Base-by-base conservation (phyloP, 92 coral and sea anemone species). In the Parazoanthus darwini region DNA sequence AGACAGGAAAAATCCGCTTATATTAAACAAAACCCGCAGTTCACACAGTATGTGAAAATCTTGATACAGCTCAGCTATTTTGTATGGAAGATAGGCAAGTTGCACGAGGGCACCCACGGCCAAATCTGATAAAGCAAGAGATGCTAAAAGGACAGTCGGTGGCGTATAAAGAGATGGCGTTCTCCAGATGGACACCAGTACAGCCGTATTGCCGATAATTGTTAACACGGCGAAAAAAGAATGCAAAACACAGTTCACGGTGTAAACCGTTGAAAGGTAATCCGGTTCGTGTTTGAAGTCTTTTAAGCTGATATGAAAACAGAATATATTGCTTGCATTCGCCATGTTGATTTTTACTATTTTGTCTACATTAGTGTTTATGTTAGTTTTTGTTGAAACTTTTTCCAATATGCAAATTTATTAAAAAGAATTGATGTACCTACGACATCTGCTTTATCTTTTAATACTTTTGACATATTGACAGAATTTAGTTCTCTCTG, bases 261-360 rank as follows among this genome's bases (percentile, higher is more conserved):
- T 77, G 35, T 39, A 77, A 44, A 77, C 43, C 22, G 33, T 77
- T 44, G 81, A 77, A 22, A 77, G 81, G 37, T 77, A 77, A 5
- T 43, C 81, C 8, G 81, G 81, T 42, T 39, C 81, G 26, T 77
- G 81, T 77, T 77, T 77, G 58, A 77, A 77, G 56, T 77, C 58
- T 7, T 77, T 23, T n/a, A 77, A n/a, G 1, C 51, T 44, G 22
- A 77, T 77, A 43, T 77, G 56, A 44, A 77, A 77, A 22, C 81
- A 77, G 15, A 44, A 77, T 25, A 14, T 23, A 42, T 39, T 44
- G 58, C 81, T 77, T 44, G 56, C 18, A 7, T 77, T 77, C n/a
- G 81, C 29, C 81, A 20, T n/a, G 51, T 77, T 20, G 35, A 77
- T 77, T 39, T 77, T 14, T 14, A 29, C 35, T 72, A 29, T 22